Conservation (phyloP, 1,140 invertebrate species). For the Drosophila mayri region DNA sequence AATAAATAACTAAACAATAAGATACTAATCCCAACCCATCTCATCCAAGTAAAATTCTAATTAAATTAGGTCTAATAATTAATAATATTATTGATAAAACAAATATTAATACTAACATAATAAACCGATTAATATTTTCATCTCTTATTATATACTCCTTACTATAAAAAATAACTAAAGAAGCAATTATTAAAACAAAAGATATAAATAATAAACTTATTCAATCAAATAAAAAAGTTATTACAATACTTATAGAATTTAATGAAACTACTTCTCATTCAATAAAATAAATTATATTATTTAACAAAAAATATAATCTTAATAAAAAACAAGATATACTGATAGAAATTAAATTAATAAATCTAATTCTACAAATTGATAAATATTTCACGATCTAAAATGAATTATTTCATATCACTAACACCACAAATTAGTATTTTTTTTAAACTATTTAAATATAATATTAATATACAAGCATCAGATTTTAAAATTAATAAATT, state of each 20-base stretch:
- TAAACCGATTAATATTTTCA: constrained; percentile 86
- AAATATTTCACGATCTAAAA: constrained; percentile 85
- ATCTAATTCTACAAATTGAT: constrained; percentile 84
- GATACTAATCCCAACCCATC: constrained; percentile 89
- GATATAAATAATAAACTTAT: constrained; percentile 87
- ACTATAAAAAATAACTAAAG: constrained; percentile 87
- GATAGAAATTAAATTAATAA: constrained; percentile 79
- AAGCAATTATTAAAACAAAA: constrained; percentile 88
- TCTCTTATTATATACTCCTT: constrained; percentile 86
- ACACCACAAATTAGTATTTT: constrained; percentile 88
- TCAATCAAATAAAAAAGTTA: constrained; percentile 87
- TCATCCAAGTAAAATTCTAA: constrained; percentile 89
- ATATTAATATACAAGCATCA: constrained; percentile 85
- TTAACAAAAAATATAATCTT: constrained; percentile 85
- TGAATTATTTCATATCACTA: constrained; percentile 85
- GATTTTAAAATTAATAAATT: constrained; percentile 87
- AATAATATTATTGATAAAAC: constrained; percentile 89
- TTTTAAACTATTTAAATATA: constrained; percentile 87
- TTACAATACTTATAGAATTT: constrained; percentile 85
- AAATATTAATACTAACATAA: constrained; percentile 88
- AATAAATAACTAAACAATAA: constrained; percentile 89
- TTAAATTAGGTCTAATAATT: constrained; percentile 89
- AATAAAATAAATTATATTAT: constrained; percentile 85
- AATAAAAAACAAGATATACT: constrained; percentile 69
- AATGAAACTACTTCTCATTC: constrained; percentile 86